Conservation (phyloP, 2,888 invertebrate species). For the Chironomus riparius region DNA sequence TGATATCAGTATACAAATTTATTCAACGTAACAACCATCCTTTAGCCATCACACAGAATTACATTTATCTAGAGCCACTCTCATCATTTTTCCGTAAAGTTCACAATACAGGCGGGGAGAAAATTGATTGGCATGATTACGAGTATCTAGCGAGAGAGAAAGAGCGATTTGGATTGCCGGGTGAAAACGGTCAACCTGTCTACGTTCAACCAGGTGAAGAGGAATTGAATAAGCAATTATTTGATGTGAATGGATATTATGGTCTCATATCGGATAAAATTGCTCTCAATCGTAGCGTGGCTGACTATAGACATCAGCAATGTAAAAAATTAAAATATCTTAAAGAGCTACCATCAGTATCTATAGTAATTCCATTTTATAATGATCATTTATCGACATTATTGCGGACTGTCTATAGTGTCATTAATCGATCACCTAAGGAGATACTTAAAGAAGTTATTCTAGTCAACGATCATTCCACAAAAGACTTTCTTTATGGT, state of each 20-base stretch:
- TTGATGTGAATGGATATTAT: constrained; percentile 19
- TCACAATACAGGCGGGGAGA: background rate
- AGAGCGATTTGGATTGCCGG: constrained; percentile 3
- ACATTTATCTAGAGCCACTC: constrained; percentile 15
- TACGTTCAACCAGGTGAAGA: constrained; percentile 1
- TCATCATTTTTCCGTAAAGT: background rate
- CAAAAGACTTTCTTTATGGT: constrained; percentile 59
- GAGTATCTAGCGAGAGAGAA: constrained; percentile 9
- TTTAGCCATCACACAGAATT: constrained; percentile 15
- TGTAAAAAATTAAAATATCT: constrained; percentile 62
- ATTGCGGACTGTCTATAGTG: constrained; percentile 68
- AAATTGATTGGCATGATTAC: constrained; percentile 20
- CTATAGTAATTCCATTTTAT: constrained; percentile 86
- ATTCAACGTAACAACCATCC: constrained; percentile 14
- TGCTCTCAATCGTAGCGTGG: constrained; percentile 9
- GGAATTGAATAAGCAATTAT: constrained; percentile 2
- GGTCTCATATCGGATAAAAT: constrained; percentile 24
- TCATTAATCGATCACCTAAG: constrained; percentile 70
- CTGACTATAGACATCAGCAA: constrained; percentile 6
- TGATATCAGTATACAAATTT: background rate
- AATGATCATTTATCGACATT: constrained; percentile 87
- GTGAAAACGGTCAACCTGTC: constrained; percentile 19
- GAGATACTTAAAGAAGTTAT: constrained; percentile 76
- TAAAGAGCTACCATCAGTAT: constrained; percentile 65
- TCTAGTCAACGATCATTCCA: constrained; percentile 79